Evolutionary conservation across 2,113 vertebrate genomes (phyloP), one percentile per base, ranked within the genome.

Genomic region (Andinoacara biseriatus): DNA sequence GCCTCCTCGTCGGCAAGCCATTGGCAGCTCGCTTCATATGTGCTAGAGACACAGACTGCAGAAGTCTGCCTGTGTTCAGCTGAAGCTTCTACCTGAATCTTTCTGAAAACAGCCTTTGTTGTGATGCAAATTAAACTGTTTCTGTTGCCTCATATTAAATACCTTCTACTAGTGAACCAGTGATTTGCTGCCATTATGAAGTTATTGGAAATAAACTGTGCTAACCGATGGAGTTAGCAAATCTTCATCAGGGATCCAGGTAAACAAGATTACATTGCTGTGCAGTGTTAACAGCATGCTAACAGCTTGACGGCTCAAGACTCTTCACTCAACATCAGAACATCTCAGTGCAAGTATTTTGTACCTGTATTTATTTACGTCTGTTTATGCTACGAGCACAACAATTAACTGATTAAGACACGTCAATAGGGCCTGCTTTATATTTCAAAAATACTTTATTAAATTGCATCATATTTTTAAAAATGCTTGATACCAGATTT

Each of bases 101-200:
- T 52, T 31, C 67, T 72, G 67, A 72, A 72, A 72, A 52, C 65
- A 31, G 17, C 65, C 43, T 69, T 26, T 72, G 46, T 52, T 72
- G 46, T 54, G 1, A 2, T 31, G 46, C 46, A 52, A 72, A 72
- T 46, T 52, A 52, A 52, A 52, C 46, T 31, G 26, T 52, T 72
- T 46, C 1, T 31, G 26, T 14, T 60, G 74, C 22, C 40, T 59
- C 57, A 20, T 10, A 76, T 60, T 60, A 46, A 4, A 49, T n/a
- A 26, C 29, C 26, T 76, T 31, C 38, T 1, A 2, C 26, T 59
- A 24, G 17, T 26, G 11, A 77, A 58, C 57, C 57, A 60, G 57
- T 43, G 29, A 38, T 20, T 38, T 38, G 20, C 31, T 57, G 13
- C 7, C 14, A 26, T 49, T 77, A 58, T 76, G 40, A 60, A 46